phyloP scores from a whole-genome alignment of 2,797 vertebrate genomes.

The Myotis pilosus region DNA sequence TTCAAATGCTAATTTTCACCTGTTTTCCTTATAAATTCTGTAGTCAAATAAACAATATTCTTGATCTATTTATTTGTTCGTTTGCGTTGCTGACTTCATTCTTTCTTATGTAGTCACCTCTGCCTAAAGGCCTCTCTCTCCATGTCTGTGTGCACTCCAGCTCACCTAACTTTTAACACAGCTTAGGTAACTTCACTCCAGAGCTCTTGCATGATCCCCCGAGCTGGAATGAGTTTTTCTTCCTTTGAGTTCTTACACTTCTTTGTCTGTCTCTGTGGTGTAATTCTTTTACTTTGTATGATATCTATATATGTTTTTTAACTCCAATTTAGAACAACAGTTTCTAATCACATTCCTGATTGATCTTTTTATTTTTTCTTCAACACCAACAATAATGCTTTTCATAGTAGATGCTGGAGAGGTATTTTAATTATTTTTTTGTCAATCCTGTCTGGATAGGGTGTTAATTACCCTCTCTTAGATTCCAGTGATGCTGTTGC shows the following conservation, averaged over 20 bases:
- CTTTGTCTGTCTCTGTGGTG: neutral
- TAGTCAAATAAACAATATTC: neutral
- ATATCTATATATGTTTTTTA: neutral
- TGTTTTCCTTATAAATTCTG: neutral
- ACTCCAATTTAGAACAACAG: neutral
- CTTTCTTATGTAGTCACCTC: neutral
- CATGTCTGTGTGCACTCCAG: neutral
- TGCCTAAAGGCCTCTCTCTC: neutral
- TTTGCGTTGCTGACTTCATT: neutral
- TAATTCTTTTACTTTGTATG: neutral
- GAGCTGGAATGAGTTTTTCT: neutral
- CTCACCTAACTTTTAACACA: neutral
- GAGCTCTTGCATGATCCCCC: neutral
- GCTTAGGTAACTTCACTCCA: neutral
- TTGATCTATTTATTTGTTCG: neutral
- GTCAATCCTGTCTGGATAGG: neutral
- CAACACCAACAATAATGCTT: neutral
- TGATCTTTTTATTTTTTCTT: constrained; percentile 16
- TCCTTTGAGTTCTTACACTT: neutral
- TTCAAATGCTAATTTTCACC: neutral
- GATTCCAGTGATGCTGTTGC: constrained; percentile 86
- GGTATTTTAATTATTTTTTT: constrained; percentile 17
- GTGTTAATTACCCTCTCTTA: constrained; percentile 71
- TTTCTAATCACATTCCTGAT: constrained; percentile 32
- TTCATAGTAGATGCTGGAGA: constrained; percentile 15